phyloP scores from a whole-genome alignment of 1,140 invertebrate species.

The Pectinophora gossypiella region DNA sequence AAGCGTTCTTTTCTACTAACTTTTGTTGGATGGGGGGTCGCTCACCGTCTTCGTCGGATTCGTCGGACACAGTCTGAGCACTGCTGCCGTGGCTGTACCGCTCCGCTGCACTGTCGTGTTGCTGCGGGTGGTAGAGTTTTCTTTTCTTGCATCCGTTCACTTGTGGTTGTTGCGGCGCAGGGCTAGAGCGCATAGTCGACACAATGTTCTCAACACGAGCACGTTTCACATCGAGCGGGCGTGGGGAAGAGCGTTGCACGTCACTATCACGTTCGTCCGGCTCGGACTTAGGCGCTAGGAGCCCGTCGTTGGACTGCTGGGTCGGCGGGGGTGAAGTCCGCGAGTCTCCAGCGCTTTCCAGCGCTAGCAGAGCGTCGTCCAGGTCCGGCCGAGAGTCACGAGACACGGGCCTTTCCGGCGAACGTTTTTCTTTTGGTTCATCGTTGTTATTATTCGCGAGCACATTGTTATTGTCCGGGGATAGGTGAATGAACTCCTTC shows the following conservation, averaged over 20 bases:
- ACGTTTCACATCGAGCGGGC: slow-evolving; percentile 86
- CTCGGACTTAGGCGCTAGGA: slow-evolving; percentile 79
- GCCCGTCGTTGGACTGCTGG: slow-evolving; percentile 76
- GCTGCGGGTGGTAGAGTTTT: slow-evolving; percentile 97
- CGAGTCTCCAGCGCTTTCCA: slow-evolving; percentile 81
- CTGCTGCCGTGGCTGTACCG: slow-evolving; percentile 77
- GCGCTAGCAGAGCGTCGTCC: slow-evolving; percentile 76
- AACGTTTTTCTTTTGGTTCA: slow-evolving; percentile 78
- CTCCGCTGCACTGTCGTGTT: slow-evolving; percentile 86
- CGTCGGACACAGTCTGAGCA: slow-evolving; percentile 77
- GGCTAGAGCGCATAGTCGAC: slow-evolving; percentile 91
- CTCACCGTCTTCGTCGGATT: slow-evolving; percentile 85
- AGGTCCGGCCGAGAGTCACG: slow-evolving; percentile 74
- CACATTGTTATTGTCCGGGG: slow-evolving; percentile 76
- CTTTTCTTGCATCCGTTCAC: slow-evolving; percentile 96
- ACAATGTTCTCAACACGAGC: slow-evolving; percentile 96
- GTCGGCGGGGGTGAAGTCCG: slow-evolving; percentile 83
- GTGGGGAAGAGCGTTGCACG: slow-evolving; percentile 75
- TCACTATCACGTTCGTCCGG: slow-evolving; percentile 79
- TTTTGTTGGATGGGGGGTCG: slow-evolving; percentile 87
- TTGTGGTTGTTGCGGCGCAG: slow-evolving; percentile 82
- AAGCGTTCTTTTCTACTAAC: slow-evolving; percentile 87
- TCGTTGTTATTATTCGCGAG: slow-evolving; percentile 78
- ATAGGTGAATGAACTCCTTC: slow-evolving; percentile 82
- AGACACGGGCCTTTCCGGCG: slow-evolving; percentile 78